Evolutionary conservation across 1,140 invertebrate species (phyloP), one percentile per base, ranked within the genome.

Genomic region (Heliconius hewitsoni): DNA sequence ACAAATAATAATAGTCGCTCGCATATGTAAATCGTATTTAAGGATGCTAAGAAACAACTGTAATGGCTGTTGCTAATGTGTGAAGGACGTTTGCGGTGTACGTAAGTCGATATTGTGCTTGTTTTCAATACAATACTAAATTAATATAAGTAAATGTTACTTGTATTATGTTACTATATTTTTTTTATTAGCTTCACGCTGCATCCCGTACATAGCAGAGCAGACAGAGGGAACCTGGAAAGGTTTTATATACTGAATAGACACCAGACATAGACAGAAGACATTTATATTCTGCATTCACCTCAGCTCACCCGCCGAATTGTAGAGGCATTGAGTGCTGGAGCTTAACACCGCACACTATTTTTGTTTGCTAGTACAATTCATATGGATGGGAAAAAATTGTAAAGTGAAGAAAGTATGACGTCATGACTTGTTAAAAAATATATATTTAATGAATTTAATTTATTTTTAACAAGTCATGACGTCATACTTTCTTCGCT

Each of bases 71-170:
- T 37, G 30, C 76, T 79, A 74, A 74, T 39, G 70, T 75, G 73
- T 55, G 80, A 81, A 81, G 76, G 80, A 77, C 80, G 72, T 71
- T 74, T 81, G 72, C 76, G 80, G 76, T 77, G 77, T 37, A 77
- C 75, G 76, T 77, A 77, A 80, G 70, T 66, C 78, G 52, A 73
- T 80, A 76, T 57, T 73, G 37, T 50, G 23, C 52, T 66, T 76
- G 75, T 76, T 76, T 76, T 71, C 50, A 73, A 72, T 72, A 72
- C 71, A 72, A 42, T 37, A 72, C 71, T 30, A 18, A 73, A 23
- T 42, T 76, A 76, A 76, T 76, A 76, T 71, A 75, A 79, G 74
- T 34, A 79, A 42, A 13, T n/a, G 0, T 42, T 11, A 1, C 8
- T 23, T 8, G 42, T 23, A 77, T 42, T 6, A 42, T 16, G 50